Evolutionary conservation across 2,888 invertebrate species (phyloP).

Genomic region (Lathronympha strigana): DNA sequence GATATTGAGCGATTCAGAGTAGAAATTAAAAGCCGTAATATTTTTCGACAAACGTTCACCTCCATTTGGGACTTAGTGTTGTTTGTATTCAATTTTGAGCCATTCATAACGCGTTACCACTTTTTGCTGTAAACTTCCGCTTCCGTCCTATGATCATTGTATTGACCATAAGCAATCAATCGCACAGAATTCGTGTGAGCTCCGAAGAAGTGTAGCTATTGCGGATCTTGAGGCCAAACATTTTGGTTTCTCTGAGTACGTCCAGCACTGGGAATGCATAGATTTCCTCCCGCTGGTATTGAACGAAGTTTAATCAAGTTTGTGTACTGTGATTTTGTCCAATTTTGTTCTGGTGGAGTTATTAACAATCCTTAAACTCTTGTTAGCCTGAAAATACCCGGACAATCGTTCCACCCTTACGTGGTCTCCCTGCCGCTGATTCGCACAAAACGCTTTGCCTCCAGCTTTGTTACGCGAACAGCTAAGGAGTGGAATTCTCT

Average conservation of each 20-base stretch:
- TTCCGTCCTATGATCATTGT: background rate
- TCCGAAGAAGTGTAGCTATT: too few species aligned
- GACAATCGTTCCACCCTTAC: too few species aligned
- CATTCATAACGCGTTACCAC: conserved; percentile 8
- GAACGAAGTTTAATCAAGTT: conserved; percentile 36
- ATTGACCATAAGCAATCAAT: background rate
- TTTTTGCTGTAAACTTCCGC: conserved; percentile 30
- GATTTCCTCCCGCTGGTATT: conserved; percentile 28
- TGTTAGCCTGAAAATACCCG: background rate
- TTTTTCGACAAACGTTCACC: too few species aligned
- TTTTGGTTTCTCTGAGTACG: background rate
- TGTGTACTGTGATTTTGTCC: conserved; percentile 19
- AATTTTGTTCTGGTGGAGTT: conserved; percentile 19
- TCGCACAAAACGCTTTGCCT: too few species aligned
- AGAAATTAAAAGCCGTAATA: too few species aligned
- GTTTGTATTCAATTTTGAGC: conserved; percentile 19
- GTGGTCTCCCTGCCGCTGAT: too few species aligned
- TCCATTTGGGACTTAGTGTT: conserved; percentile 13
- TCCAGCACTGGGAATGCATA: background rate
- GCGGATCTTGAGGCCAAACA: background rate
- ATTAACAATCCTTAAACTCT: conserved; percentile 13
- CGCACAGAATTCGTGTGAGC: background rate
- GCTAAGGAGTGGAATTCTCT: too few species aligned
- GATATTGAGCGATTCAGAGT: too few species aligned
- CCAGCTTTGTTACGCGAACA: too few species aligned